Evolutionary conservation across 2,888 invertebrate species (phyloP).

Genomic region (Drosophila heteroneura): DNA sequence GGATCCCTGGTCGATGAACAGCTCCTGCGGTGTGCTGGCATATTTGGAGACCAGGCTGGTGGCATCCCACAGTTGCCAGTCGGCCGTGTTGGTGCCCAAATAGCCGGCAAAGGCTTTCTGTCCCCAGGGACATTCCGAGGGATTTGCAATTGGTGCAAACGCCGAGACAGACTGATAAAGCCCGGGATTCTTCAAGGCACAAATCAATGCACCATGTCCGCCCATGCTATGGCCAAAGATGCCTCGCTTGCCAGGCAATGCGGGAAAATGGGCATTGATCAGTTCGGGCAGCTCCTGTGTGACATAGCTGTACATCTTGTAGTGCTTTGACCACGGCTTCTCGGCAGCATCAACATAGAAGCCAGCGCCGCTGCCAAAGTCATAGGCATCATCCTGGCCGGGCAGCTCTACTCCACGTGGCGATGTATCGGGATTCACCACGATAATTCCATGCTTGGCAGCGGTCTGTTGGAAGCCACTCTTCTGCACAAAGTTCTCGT

Average conservation of each 20-base stretch:
- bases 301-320: conserved; percentile 98
- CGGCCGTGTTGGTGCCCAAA: conserved; percentile 88
- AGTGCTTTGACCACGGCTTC: conserved; percentile 96
- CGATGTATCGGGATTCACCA: conserved; percentile 98
- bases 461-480: conserved; percentile 97
- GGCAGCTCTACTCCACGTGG: conserved; percentile 95
- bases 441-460: conserved; percentile 92
- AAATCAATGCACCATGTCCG: conserved; percentile 97
- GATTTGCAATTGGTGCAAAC: conserved; percentile 97
- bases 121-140: conserved; percentile 94
- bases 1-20: conserved; percentile 95
- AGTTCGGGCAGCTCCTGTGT: conserved; percentile 93
- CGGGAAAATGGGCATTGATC: conserved; percentile 91
- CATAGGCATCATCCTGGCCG: conserved; percentile 96
- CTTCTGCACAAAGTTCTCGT: conserved; percentile 98
- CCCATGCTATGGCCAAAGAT: conserved; percentile 98
- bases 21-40: conserved; percentile 92
- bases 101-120: conserved; percentile 93
- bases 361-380: conserved; percentile 98
- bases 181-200: conserved; percentile 95
- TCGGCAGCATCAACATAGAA: conserved; percentile 97
- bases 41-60: conserved; percentile 93
- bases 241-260: conserved; percentile 87
- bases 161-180: conserved; percentile 95
- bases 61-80: conserved; percentile 96